phyloP scores from a whole-genome alignment of 1,140 invertebrate genomes.

The Meloidogyne hapla region DNA sequence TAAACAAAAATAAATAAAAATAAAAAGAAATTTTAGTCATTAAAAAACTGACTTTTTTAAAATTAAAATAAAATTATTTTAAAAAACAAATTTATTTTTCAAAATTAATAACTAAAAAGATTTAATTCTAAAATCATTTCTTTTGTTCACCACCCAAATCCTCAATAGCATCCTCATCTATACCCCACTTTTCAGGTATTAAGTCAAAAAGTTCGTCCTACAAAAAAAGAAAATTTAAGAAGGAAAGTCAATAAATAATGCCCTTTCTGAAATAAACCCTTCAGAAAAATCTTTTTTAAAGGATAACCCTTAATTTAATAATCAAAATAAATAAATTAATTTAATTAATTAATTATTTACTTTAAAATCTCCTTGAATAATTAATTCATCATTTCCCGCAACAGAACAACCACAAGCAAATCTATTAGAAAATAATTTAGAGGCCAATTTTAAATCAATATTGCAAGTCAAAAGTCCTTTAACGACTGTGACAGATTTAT shows the following conservation, averaged over 20 bases:
- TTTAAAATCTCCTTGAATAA: slow-evolving; percentile 78
- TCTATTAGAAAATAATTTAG: slow-evolving; percentile 93
- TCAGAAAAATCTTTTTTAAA: too few species aligned
- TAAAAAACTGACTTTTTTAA: too few species aligned
- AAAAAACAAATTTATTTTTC: background rate
- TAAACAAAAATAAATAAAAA: too few species aligned
- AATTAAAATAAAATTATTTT: background rate
- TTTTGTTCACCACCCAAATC: slow-evolving; percentile 53
- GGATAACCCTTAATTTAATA: too few species aligned
- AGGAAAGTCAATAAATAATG: too few species aligned
- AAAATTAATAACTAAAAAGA: background rate
- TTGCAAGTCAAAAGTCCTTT: slow-evolving; percentile 67
- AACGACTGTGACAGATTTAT: slow-evolving; percentile 88
- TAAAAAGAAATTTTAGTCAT: background rate
- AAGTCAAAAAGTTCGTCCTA: slow-evolving; percentile 96
- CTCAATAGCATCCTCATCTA: slow-evolving; percentile 50
- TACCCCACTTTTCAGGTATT: slow-evolving; percentile 92
- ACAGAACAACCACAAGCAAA: slow-evolving; percentile 98
- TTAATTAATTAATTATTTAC: too few species aligned
- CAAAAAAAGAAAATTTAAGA: slow-evolving; percentile 43
- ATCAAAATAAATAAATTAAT: too few species aligned
- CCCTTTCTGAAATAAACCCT: too few species aligned
- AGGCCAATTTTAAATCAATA: slow-evolving; percentile 94
- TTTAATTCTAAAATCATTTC: background rate
- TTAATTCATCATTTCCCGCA: slow-evolving; percentile 94